phyloP scores from a whole-genome alignment of 2,888 invertebrate species.

The Gandaritis pyraliata region DNA sequence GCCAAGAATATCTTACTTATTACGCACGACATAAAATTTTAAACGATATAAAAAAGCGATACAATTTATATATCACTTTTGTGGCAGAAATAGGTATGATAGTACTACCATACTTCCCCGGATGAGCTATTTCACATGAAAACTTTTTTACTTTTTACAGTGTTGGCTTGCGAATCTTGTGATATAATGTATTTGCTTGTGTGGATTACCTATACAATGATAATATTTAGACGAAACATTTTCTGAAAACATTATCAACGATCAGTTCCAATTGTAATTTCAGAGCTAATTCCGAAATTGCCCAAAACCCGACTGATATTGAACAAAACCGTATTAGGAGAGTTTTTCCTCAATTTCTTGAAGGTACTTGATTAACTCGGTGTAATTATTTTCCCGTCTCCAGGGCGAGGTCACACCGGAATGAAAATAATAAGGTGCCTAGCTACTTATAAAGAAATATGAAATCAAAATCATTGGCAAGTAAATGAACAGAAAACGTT shows the following conservation, averaged over 20 bases:
- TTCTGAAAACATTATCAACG: constrained; percentile 16
- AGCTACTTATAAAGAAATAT: no score
- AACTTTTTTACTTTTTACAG: no score
- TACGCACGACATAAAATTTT: no score
- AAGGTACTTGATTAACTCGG: constrained; percentile 75
- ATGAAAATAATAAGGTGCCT: neutral
- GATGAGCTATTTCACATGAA: no score
- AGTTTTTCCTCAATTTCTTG: constrained; percentile 71
- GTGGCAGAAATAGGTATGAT: no score
- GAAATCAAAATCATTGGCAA: neutral
- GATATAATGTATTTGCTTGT: no score
- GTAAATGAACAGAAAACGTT: neutral
- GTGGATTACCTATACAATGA: no score
- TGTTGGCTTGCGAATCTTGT: no score
- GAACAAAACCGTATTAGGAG: constrained; percentile 46
- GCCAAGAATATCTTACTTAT: no score
- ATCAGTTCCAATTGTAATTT: constrained; percentile 19
- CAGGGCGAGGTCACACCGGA: constrained; percentile 31
- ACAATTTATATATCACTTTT: no score
- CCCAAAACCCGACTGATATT: constrained; percentile 47
- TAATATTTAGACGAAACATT: neutral
- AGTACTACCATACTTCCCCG: no score
- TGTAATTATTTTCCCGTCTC: constrained; percentile 77
- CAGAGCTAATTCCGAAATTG: constrained; percentile 42
- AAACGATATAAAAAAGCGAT: no score